A percentile compares a stretch with the other conserved stretches of the same genome.
phyloP scores from a whole-genome alignment of 2,888 invertebrate species.

The Parthenolecanium corni region DNA sequence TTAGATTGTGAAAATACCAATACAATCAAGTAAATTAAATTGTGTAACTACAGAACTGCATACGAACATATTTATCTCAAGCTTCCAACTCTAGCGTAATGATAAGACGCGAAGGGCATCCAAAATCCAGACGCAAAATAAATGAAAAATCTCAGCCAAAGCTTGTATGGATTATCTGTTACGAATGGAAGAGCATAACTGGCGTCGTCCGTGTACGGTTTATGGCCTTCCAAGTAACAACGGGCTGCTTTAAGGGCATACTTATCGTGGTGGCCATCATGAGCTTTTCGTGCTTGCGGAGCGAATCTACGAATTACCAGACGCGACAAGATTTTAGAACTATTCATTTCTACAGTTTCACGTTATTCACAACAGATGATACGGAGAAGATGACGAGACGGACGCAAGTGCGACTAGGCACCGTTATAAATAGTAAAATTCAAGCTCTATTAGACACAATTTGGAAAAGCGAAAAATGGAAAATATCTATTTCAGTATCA shows the following conservation, averaged over 20 bases:
- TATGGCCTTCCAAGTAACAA: neutral
- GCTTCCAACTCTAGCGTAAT: conserved; percentile 7
- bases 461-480: too few species aligned
- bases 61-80: neutral
- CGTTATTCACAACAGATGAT: too few species aligned
- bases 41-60: neutral
- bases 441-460: too few species aligned
- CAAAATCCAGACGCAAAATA: conserved; percentile 14
- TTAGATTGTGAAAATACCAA: neutral
- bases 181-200: conserved; percentile 14
- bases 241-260: neutral
- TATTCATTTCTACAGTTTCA: neutral
- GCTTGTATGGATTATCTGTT: conserved; percentile 5
- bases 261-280: too few species aligned
- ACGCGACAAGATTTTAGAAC: neutral
- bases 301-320: neutral
- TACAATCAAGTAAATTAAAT: neutral
- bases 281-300: neutral
- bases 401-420: too few species aligned
- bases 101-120: conserved; percentile 8
- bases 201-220: neutral
- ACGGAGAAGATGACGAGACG: too few species aligned
- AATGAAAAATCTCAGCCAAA: conserved; percentile 1
- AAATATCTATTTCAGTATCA: too few species aligned
- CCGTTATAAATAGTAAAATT: too few species aligned